phyloP scores from a whole-genome alignment of 2,113 vertebrate genomes.

The Ammospiza caudacuta region DNA sequence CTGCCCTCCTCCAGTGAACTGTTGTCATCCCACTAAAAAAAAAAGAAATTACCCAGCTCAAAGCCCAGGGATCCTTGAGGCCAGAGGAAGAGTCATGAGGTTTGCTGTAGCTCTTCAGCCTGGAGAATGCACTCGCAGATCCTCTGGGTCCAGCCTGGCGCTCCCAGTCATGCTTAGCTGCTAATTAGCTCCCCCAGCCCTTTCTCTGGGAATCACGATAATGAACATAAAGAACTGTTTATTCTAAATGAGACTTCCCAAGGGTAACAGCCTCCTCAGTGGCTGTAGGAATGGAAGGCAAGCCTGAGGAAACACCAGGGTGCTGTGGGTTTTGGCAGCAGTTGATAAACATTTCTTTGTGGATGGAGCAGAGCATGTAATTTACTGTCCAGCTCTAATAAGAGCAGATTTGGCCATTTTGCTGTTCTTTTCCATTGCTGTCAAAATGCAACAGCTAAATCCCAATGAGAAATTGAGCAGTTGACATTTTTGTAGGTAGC shows the following conservation, averaged over 20 bases:
- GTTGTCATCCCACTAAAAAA: neutral
- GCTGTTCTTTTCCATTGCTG: conserved; percentile 15
- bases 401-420: conserved; percentile 50
- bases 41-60: neutral
- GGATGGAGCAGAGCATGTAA: conserved; percentile 49
- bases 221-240: conserved; percentile 54
- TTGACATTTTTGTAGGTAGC: neutral
- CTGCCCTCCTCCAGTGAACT: neutral
- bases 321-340: conserved; percentile 70
- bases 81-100: neutral
- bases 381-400: conserved; percentile 56
- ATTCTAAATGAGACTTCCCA: conserved; percentile 49
- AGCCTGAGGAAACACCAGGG: conserved; percentile 52
- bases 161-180: neutral
- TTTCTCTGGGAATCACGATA: conserved; percentile 32
- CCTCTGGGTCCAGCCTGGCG: neutral
- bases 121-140: neutral
- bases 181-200: conserved; percentile 28
- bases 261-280: conserved; percentile 55
- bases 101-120: neutral
- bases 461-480: neutral
- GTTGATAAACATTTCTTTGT: conserved; percentile 62
- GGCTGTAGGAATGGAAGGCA: conserved; percentile 58
- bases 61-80: neutral
- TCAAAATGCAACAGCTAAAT: conserved; percentile 41